Base-by-base conservation (phyloP, 2,113 vertebrate species). In the Peucedramus taeniatus region DNA sequence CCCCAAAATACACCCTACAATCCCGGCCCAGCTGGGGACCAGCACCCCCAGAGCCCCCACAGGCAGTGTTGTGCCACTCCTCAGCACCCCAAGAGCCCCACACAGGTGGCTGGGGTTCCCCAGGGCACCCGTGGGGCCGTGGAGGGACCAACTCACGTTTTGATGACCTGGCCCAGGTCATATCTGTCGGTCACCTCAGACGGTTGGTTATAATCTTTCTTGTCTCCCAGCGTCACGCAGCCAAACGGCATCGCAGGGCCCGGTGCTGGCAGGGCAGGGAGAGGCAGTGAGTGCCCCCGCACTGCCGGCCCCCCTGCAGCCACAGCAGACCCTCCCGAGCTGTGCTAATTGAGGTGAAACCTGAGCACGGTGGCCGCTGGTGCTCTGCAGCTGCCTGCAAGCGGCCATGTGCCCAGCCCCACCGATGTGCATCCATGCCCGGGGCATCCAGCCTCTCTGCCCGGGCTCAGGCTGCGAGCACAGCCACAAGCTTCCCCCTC, bases 171-270 rank as follows among this genome's bases (percentile, higher is more conserved):
- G 83, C 99, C 99, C 97, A 99, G 97, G 94, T 99, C 99, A 99
- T 99, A 99, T 98, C 99, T 99, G 97, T 99, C 99, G 33, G 99
- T 99, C 97, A 99, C 99, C 54, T 99, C 99, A 8, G 99, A 99
- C 59, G 99, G 99, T 97, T 98, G 99, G 97, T 99, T 99, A 95
- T 99, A 99, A 98, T 99, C 99, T 98, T 99, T 99, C 98, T 99
- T 99, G 96, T 99, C 99, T 27, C 99, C 99, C 91, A 99, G 98
- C 28, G 99, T 99, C 97, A 99, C 98, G 96, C 99, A 99, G 98
- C 99, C 99, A 98, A 99, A 99, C 97, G 99, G 99, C 99, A 99
- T 99, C 97, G 98, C 99, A 98, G 75, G 98, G 97, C 95, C 98
- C 96, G 97, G 96, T 98, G 97, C 98, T 99, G 98, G 39, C 79